Percentiles rank a stretch among this genome's conserved stretches.
Evolutionary conservation across 1,140 invertebrate genomes (phyloP).

Genomic region (Neotoxoptera formosana): DNA sequence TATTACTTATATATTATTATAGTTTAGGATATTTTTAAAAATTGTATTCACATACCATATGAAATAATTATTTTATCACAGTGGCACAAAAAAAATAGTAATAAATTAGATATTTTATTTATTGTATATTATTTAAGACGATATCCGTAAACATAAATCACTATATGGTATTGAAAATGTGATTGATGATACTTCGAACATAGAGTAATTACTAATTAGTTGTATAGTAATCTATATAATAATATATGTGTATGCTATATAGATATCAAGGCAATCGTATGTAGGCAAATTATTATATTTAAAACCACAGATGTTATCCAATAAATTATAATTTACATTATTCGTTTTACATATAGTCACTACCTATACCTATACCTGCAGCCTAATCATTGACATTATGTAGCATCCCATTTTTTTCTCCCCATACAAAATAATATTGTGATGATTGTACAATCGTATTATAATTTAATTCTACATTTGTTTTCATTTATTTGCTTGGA

Average conservation of each 20-base stretch:
- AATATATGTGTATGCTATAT: not conserved
- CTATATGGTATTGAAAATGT: not conserved
- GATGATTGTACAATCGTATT: not conserved
- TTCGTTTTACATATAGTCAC: not conserved
- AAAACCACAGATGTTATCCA: not conserved
- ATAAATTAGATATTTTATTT: not conserved
- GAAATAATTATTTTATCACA: not conserved
- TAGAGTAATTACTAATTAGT: slow-evolving; percentile 8
- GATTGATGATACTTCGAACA: not conserved
- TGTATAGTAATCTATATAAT: not conserved
- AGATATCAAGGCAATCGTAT: not conserved
- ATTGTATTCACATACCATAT: not conserved
- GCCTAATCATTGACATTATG: not conserved
- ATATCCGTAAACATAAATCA: not conserved
- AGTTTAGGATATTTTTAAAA: not conserved
- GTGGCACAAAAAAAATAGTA: not conserved
- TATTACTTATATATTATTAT: not conserved
- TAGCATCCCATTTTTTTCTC: not conserved
- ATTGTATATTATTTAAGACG: not conserved
- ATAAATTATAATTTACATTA: not conserved
- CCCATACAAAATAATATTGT: not conserved
- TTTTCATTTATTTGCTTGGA: not conserved
- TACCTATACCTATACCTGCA: too few species aligned
- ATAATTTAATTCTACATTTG: too few species aligned
- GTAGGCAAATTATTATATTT: not conserved